Conservation (phyloP, 2,888 invertebrate genomes). For the Pollenia angustigena region DNA sequence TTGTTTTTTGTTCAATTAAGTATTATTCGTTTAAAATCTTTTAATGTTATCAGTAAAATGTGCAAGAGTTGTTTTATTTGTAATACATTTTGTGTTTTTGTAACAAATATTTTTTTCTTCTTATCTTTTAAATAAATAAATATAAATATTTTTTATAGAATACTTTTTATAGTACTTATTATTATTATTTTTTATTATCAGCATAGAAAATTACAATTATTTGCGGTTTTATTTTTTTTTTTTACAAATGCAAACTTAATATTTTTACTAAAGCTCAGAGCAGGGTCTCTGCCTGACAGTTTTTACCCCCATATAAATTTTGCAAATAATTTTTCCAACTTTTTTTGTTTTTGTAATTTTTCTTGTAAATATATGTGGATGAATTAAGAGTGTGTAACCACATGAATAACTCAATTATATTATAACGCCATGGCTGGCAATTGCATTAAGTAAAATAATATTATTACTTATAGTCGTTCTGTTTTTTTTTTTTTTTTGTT, state of each 20-base stretch:
- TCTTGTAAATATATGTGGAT: constrained; percentile 36
- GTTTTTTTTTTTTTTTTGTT: not conserved
- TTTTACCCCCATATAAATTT: constrained; percentile 28
- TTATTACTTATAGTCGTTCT: not conserved
- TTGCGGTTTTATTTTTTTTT: constrained; percentile 65
- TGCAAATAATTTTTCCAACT: not conserved
- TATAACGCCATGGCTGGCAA: constrained; percentile 58
- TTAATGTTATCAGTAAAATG: no score
- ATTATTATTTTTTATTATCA: constrained; percentile 61
- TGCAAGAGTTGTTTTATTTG: not conserved
- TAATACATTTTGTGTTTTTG: constrained; percentile 6
- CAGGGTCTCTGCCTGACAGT: not conserved
- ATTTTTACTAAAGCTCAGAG: not conserved
- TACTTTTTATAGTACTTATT: not conserved
- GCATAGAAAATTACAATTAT: constrained; percentile 68
- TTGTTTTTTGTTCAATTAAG: no score
- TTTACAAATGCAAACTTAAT: constrained; percentile 50
- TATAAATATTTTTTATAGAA: constrained; percentile 1
- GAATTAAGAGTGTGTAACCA: constrained; percentile 58
- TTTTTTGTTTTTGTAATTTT: not conserved
- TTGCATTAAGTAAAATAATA: constrained; percentile 32
- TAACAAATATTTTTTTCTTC: constrained; percentile 24
- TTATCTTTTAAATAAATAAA: constrained; percentile 61
- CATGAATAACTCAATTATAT: constrained; percentile 70
- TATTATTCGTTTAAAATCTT: no score